Conservation (phyloP, 2,888 invertebrate genomes). For the Hirtodrosophila duncani region DNA sequence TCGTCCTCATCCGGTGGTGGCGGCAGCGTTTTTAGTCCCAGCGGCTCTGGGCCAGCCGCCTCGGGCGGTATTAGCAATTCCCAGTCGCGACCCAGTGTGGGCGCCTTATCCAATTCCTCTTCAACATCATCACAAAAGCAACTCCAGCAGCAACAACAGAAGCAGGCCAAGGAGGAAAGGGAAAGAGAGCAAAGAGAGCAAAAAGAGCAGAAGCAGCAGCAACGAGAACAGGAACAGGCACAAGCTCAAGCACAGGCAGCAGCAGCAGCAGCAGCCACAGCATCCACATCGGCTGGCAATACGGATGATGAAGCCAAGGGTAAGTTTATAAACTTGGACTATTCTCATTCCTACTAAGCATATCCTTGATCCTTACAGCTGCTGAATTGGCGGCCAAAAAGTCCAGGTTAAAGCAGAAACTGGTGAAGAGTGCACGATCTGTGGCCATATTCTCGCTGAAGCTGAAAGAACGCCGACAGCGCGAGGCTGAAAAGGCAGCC, state of each 20-base stretch:
- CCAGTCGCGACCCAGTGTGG: conserved; percentile 72
- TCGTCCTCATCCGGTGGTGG: conserved; percentile 70
- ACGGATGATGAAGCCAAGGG: conserved; percentile 82
- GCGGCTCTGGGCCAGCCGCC: conserved; percentile 33
- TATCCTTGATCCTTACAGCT: conserved; percentile 47
- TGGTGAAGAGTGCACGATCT: conserved; percentile 90
- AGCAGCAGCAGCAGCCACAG: conserved; percentile 22
- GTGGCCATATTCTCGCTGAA: conserved; percentile 92
- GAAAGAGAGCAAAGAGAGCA: conserved; percentile 30
- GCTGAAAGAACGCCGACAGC: conserved; percentile 86
- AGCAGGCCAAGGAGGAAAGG: conserved; percentile 33
- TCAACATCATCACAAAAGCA: conserved; percentile 70
- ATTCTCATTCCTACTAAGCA: neutral
- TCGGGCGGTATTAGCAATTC: conserved; percentile 43
- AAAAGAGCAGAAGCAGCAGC: conserved; percentile 20
- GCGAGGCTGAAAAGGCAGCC: conserved; percentile 86
- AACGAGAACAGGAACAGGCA: conserved; percentile 20
- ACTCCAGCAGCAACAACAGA: conserved; percentile 44
- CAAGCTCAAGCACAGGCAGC: conserved; percentile 20
- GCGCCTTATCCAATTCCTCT: conserved; percentile 73
- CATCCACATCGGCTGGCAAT: conserved; percentile 44
- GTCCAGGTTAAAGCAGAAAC: conserved; percentile 85
- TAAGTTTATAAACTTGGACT: conserved; percentile 54
- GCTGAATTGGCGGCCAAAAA: conserved; percentile 84
- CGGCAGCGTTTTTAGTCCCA: conserved; percentile 63